Conservation (phyloP, 2,888 invertebrate genomes). For the Aphelenchoides bicaudatus region DNA sequence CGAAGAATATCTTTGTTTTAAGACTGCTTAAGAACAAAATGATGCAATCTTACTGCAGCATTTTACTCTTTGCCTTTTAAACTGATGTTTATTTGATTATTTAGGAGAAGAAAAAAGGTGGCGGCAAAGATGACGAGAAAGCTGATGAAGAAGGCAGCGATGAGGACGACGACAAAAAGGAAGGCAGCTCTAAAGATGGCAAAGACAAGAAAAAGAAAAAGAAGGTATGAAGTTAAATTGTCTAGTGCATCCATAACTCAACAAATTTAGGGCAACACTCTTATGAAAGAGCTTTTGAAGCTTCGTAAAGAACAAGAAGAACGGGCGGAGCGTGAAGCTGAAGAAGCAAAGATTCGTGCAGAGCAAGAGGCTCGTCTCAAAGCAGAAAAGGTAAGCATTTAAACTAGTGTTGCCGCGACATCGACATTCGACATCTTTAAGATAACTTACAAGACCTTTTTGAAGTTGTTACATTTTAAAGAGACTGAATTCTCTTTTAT, state of each 20-base stretch:
- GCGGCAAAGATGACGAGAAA: constrained; percentile 32
- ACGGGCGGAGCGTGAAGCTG: constrained; percentile 64
- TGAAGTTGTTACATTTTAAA: too few species aligned
- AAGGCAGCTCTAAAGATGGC: constrained; percentile 17
- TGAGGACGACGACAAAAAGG: constrained; percentile 20
- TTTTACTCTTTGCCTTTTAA: too few species aligned
- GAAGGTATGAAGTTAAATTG: constrained; percentile 10
- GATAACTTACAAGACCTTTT: too few species aligned
- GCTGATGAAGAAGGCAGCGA: constrained; percentile 30
- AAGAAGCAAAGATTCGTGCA: constrained; percentile 36
- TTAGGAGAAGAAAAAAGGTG: too few species aligned
- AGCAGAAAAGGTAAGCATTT: constrained; percentile 77
- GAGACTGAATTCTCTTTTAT: too few species aligned
- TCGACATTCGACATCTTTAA: too few species aligned
- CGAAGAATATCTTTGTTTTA: too few species aligned
- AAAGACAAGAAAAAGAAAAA: constrained; percentile 34
- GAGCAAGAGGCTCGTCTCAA: constrained; percentile 61
- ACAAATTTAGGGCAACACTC: constrained; percentile 5
- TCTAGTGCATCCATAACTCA: background rate
- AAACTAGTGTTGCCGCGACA: too few species aligned
- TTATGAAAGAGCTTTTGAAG: constrained; percentile 62
- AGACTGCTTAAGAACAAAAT: too few species aligned
- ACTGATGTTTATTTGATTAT: too few species aligned
- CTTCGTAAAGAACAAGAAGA: constrained; percentile 69
- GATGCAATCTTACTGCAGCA: too few species aligned